These are phyloP conservation scores for Scaeva pyrastri DNA, from an alignment of 2,888 invertebrate genomes.

Conservation along the genomic window DNA sequence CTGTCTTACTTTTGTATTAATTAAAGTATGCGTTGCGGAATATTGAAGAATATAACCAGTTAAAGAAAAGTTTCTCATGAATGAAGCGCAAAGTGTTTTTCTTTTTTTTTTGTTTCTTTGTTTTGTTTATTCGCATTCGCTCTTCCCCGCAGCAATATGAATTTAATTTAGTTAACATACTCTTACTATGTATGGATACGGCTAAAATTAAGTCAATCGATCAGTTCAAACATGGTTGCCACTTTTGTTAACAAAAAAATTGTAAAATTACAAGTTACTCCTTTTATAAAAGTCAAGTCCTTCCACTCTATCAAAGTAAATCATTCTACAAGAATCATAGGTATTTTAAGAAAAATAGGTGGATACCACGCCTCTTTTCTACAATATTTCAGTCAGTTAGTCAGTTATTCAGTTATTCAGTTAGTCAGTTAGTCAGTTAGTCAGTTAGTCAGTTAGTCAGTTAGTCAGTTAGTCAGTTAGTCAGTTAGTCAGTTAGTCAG, in stretches of 20 bases:
- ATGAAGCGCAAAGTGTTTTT: neutral
- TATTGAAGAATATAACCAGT: neutral
- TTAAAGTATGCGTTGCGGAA: neutral
- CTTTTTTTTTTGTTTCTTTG: neutral
- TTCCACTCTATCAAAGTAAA: no score
- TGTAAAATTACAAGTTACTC: no score
- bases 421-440: no score
- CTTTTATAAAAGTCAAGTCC: no score
- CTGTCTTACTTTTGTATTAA: conserved; percentile 2
- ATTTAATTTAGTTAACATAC: neutral
- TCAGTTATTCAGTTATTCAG: no score
- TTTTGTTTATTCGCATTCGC: neutral
- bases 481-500: no score
- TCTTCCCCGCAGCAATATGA: neutral
- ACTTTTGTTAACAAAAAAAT: neutral
- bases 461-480: no score
- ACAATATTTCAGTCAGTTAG: no score
- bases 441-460: no score
- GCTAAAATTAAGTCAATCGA: neutral
- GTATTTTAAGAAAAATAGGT: no score
- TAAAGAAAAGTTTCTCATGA: neutral
- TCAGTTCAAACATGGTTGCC: neutral
- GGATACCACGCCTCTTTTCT: no score
- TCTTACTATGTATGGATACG: neutral
- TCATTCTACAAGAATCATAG: no score